A percentile compares a stretch with the other conserved stretches of the same genome.
These are phyloP conservation scores for Pseudonaja textilis DNA, from an alignment of 2,113 vertebrate genomes.

Conservation along the genomic window DNA sequence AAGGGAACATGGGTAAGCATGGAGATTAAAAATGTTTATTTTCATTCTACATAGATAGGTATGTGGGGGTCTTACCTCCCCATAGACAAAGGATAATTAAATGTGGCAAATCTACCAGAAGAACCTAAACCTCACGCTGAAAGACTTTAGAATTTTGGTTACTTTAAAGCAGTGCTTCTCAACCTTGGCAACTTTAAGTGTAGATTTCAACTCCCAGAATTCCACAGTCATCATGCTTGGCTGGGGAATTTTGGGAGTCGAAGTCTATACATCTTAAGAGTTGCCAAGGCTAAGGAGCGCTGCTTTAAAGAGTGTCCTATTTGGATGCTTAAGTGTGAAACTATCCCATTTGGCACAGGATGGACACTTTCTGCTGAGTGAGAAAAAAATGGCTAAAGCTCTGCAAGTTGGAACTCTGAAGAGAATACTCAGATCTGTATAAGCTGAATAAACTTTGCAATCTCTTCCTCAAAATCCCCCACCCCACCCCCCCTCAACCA, in stretches of 20 bases:
- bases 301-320: not conserved
- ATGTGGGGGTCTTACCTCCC: slow-evolving; percentile 48
- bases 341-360: slow-evolving; percentile 19
- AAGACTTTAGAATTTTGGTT: not conserved
- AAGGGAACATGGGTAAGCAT: not conserved
- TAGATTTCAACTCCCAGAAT: not conserved
- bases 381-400: slow-evolving; percentile 19
- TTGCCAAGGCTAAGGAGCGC: not conserved
- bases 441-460: slow-evolving; percentile 49
- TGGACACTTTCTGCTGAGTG: slow-evolving; percentile 44
- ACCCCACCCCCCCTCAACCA: slow-evolving; percentile 27
- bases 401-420: slow-evolving; percentile 46
- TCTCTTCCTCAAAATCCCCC: slow-evolving; percentile 22
- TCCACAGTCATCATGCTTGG: not conserved
- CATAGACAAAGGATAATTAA: slow-evolving; percentile 44
- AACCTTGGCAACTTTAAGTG: not conserved
- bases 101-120: slow-evolving; percentile 37
- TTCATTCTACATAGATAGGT: not conserved
- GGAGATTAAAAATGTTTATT: not conserved
- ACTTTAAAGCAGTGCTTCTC: not conserved
- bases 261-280: not conserved
- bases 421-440: slow-evolving; percentile 52
- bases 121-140: slow-evolving; percentile 35
- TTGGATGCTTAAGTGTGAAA: slow-evolving; percentile 1
- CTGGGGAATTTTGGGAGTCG: not conserved